phyloP scores from a whole-genome alignment of 2,797 vertebrate genomes.

The Mormyrus proboscirostris region DNA sequence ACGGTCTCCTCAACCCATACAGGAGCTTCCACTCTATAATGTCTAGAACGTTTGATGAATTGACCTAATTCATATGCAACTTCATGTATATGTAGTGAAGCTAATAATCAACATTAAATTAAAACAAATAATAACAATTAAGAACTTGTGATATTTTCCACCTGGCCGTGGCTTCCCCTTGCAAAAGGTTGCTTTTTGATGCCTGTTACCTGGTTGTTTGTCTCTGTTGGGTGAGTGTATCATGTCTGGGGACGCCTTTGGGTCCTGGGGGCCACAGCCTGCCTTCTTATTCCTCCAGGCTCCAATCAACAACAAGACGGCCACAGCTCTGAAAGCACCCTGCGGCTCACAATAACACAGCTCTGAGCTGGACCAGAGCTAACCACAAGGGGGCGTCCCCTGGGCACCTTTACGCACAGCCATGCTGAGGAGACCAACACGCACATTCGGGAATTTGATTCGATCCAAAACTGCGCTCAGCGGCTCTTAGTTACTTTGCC shows the following conservation, averaged over 20 bases:
- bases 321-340: background rate
- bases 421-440: background rate
- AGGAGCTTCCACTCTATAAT: background rate
- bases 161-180: background rate
- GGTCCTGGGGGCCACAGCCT: background rate
- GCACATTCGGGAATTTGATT: background rate
- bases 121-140: background rate
- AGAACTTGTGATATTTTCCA: background rate
- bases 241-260: background rate
- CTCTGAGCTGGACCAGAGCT: background rate
- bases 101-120: background rate
- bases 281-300: background rate
- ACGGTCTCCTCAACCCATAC: background rate
- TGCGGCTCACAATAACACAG: background rate
- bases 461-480: background rate
- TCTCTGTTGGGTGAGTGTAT: background rate
- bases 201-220: background rate
- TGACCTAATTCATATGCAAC: background rate
- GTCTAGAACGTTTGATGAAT: background rate
- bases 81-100: background rate
- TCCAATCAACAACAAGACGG: background rate
- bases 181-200: background rate
- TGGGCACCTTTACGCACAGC: background rate
- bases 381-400: background rate
- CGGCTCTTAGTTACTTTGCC: background rate